Evolutionary conservation across 2,113 vertebrate species (phyloP).

Genomic region (Anarhynchus alexandrinus): DNA sequence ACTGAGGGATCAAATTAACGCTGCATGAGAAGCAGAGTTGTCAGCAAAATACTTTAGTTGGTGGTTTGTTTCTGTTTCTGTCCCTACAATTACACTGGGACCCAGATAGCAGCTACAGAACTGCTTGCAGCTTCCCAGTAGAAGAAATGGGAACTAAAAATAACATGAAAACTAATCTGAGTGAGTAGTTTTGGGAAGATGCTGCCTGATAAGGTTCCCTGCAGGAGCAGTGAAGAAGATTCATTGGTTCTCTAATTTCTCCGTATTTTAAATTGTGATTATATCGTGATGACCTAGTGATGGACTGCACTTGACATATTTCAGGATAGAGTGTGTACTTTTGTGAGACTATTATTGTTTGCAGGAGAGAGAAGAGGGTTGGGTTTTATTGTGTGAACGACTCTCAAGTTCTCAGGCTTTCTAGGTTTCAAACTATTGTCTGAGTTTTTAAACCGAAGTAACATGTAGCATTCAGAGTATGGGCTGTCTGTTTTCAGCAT

Average conservation of each 20-base stretch:
- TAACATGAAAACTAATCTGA: neutral
- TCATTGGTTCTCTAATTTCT: neutral
- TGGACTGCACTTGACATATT: neutral
- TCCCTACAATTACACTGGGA: neutral
- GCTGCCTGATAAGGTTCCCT: neutral
- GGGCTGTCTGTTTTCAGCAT: neutral
- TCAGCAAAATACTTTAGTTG: slow-evolving; percentile 24
- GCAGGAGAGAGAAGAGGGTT: neutral
- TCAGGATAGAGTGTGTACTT: neutral
- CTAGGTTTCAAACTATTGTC: neutral
- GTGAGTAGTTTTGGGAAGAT: neutral
- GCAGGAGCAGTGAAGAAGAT: neutral
- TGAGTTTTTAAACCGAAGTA: neutral
- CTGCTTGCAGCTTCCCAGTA: neutral
- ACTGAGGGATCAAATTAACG: slow-evolving; percentile 42
- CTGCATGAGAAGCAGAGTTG: slow-evolving; percentile 47
- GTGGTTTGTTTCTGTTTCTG: slow-evolving; percentile 9
- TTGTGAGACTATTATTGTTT: neutral
- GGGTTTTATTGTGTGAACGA: neutral
- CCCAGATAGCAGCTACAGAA: neutral
- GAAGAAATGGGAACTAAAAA: neutral
- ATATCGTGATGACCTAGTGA: neutral
- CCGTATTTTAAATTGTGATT: neutral
- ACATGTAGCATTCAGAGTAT: neutral
- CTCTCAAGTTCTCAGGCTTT: neutral